Evolutionary conservation across 2,797 vertebrate genomes (phyloP).

Genomic region (Picus viridis): DNA sequence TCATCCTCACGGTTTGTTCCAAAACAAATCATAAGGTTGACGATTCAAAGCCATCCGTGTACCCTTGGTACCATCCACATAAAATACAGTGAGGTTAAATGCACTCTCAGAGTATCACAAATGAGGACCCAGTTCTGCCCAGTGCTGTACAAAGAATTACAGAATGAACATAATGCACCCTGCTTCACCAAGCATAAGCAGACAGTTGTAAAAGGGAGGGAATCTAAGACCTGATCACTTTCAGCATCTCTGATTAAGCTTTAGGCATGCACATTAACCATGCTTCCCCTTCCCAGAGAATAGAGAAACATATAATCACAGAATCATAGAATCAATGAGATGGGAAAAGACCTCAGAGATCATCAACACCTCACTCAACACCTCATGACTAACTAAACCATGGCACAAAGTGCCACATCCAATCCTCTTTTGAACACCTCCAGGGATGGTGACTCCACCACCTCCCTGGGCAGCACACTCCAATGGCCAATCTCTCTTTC

Average conservation of each 20-base stretch:
- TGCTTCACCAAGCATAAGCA: not conserved
- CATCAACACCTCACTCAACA: too few species aligned
- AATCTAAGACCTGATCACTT: not conserved
- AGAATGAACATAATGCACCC: not conserved
- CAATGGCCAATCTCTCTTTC: too few species aligned
- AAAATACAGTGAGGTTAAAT: not conserved
- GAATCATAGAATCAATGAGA: too few species aligned
- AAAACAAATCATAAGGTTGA: not conserved
- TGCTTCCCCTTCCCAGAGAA: conserved; percentile 7
- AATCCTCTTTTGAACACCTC: too few species aligned
- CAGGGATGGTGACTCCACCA: too few species aligned
- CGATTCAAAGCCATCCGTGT: not conserved
- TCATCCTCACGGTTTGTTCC: not conserved
- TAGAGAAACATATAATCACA: not conserved
- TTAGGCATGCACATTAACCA: not conserved
- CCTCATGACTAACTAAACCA: too few species aligned
- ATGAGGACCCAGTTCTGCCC: not conserved
- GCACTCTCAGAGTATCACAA: not conserved
- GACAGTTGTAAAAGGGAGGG: not conserved
- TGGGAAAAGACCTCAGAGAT: too few species aligned
- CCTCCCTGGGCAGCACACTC: too few species aligned
- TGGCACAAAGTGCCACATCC: too few species aligned
- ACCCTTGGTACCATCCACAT: not conserved
- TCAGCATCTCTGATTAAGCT: not conserved
- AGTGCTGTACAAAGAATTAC: not conserved